Base-by-base conservation (phyloP, 2,797 vertebrate genomes). In the Malacoctenus gilli region DNA sequence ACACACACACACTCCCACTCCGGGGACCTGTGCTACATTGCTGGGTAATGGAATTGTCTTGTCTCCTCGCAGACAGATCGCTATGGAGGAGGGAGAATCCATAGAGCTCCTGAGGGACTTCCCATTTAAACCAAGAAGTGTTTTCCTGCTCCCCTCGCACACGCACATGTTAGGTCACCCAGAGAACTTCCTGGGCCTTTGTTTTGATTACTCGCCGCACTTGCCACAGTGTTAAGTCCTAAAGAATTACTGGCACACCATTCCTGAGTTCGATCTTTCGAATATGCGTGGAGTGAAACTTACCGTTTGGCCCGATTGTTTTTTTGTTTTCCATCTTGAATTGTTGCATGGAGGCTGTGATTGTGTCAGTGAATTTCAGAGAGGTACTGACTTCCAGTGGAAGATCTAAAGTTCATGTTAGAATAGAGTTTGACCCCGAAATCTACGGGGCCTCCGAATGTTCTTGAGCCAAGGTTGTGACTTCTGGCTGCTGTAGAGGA, bases 41-140 rank as follows among this genome's bases (percentile, higher is more conserved):
- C 63, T 53, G 55, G 68, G 49, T 88, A 87, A 88, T 89, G 85
- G 81, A 87, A 85, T 85, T 83, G 81, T 85, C 83, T 85, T 78
- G 84, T 86, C 80, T 84, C 68, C 50, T 75, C 34, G 42, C 82
- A 80, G 85, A 83, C 78, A 71, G 69, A 83, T 80, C 37, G 15
- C 72, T 68, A 18, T 65, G 30, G 53, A 46, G 69, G 67, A 73
- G 40, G 67, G 47, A 49, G 58, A 68, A 71, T 67, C 44, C 14
- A 34, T 59, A 48, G 46, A 53, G 58, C 61, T 69, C 84, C 67
- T 59, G n/a, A 2, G 75, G 67, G 80, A 80, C 53, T 59, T 78
- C 51, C 60, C 79, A 65, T 83, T 85, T 64, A 76, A 74, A 78
- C 53, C 54, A 37, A 48, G 71, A 78, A 77, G 71, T 65, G 25